Base-by-base conservation (phyloP, 2,797 vertebrate species). In the Manis crassicaudata region DNA sequence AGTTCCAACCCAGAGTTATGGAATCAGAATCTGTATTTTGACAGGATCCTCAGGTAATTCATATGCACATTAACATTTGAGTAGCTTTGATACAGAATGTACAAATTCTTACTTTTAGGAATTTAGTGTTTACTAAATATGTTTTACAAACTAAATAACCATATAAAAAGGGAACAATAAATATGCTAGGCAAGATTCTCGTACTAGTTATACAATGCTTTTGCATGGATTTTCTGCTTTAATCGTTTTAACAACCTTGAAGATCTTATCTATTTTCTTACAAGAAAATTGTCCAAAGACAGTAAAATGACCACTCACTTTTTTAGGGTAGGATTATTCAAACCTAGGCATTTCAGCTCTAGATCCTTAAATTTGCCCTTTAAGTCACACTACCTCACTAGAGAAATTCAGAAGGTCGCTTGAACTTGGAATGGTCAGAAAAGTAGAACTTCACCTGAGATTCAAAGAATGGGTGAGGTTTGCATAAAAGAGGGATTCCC, bases 371-470 rank as follows among this genome's bases (percentile, higher is more conserved):
- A 65, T 52, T 60, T 84, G 87, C 43, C 68, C 43, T 76, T 3
- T 37, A 63, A 94, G n/a, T 60, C 46, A 86, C 5, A 56, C 1
- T 63, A 56, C 13, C 18, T 87, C 27, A 52, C 20, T 76, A 17
- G 35, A 77, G 21, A 35, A 73, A 82, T 73, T 63, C 52, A 79
- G 40, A 92, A 60, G 16, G 43, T 46, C 50, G 67, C 5, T 68
- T 93, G 54, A 76, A 90, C 56, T 88, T 76, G 11, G 13, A 80
- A 7, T 52, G 84, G n/a, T 96, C 58, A 96, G 79, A 75, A 92
- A 79, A 54, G 40, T 13, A 76, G 72, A 25, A 54, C 40, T 77
- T 91, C 8, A 90, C 77, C 29, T 50, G 50, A 83, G 14, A 40
- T 27, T 56, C 65, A 52, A 92, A 96, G 29, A 84, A 85, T 70